These are phyloP conservation scores for Paramuricea clavata DNA, from an alignment of 92 coral and sea anemone genomes.

Conservation along the genomic window DNA sequence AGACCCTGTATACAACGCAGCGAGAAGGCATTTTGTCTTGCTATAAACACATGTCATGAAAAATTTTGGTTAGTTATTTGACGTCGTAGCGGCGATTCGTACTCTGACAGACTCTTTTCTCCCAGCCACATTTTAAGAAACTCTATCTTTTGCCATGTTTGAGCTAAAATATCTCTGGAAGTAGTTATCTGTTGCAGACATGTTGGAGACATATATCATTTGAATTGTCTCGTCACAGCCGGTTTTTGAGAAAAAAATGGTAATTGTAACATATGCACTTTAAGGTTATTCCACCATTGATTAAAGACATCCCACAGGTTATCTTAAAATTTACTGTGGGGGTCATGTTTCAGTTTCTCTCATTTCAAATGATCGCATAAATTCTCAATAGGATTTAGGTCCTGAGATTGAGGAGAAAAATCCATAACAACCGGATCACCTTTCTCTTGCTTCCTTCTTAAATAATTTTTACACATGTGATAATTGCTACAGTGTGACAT, in stretches of 20 bases:
- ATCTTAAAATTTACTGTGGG: too few species aligned
- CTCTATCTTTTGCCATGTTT: background rate
- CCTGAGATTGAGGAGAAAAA: too few species aligned
- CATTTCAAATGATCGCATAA: too few species aligned
- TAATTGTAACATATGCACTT: background rate
- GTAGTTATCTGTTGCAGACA: background rate
- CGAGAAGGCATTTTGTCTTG: background rate
- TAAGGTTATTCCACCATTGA: too few species aligned
- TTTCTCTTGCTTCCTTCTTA: too few species aligned
- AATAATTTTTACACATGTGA: too few species aligned
- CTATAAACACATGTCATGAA: background rate
- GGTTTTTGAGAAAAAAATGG: background rate
- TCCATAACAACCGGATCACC: too few species aligned
- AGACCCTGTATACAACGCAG: constrained; percentile 32
- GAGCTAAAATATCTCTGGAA: background rate
- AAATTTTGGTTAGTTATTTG: background rate
- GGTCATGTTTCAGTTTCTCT: too few species aligned
- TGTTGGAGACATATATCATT: background rate
- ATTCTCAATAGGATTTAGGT: too few species aligned
- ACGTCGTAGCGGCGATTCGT: background rate
- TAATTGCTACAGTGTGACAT: too few species aligned
- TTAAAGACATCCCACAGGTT: too few species aligned
- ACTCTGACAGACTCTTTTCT: constrained; percentile 14
- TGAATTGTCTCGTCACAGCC: background rate
- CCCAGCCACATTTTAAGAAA: background rate